A percentile compares a stretch with the other conserved stretches of the same genome.
Evolutionary conservation across 2,797 vertebrate genomes (phyloP).

Genomic region (Cryptoblepharus egeriae): DNA sequence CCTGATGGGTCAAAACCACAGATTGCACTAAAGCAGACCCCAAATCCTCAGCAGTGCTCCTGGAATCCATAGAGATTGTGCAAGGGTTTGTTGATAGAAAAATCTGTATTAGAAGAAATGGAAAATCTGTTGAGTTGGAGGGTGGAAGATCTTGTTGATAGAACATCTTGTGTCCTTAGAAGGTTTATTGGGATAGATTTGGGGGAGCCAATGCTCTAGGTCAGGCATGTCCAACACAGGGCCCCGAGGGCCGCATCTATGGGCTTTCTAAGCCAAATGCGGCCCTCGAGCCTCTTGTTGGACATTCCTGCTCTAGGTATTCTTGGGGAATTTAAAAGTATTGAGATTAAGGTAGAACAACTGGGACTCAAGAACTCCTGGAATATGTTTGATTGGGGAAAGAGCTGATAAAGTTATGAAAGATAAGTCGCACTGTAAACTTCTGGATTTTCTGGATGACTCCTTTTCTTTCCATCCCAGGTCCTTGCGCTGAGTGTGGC

Average conservation of each 20-base stretch:
- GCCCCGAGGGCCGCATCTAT: too few species aligned
- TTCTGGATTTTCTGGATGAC: background rate
- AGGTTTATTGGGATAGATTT: background rate
- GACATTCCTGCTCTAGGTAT: too few species aligned
- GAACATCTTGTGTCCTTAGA: too few species aligned
- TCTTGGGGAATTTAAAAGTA: background rate
- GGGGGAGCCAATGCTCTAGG: too few species aligned
- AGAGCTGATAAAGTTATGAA: background rate
- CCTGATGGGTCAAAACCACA: too few species aligned
- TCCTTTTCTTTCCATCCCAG: slow-evolving; percentile 29
- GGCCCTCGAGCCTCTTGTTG: too few species aligned
- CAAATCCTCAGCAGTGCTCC: background rate
- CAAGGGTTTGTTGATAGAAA: background rate
- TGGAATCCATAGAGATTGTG: background rate
- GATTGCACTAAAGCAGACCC: too few species aligned
- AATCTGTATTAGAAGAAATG: background rate
- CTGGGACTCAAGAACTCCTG: background rate
- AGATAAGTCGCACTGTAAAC: too few species aligned
- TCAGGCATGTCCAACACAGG: too few species aligned
- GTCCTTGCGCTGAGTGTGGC: slow-evolving; percentile 36
- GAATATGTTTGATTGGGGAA: background rate
- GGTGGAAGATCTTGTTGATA: background rate
- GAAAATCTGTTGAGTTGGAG: background rate
- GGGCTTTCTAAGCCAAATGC: too few species aligned
- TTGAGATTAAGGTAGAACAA: background rate